Evolutionary conservation across 2,113 vertebrate genomes (phyloP).

Genomic region (Heteronetta atricapilla): DNA sequence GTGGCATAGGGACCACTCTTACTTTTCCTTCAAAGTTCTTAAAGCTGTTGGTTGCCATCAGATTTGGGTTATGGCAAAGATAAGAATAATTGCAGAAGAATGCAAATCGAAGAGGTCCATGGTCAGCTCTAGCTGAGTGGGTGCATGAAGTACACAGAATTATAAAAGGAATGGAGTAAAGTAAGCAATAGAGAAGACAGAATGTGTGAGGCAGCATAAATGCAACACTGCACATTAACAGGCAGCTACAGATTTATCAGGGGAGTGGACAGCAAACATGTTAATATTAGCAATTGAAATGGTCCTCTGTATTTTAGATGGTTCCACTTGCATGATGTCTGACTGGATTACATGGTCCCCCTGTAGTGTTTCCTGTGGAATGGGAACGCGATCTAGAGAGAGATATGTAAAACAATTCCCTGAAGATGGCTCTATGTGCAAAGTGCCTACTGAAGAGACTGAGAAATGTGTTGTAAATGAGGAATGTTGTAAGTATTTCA

Average conservation of each 20-base stretch:
- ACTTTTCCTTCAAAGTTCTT: background rate
- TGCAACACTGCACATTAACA: background rate
- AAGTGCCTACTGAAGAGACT: conserved; percentile 90
- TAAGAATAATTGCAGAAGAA: background rate
- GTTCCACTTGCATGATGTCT: conserved; percentile 97
- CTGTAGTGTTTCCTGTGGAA: conserved; percentile 90
- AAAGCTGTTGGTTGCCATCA: background rate
- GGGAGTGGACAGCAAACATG: background rate
- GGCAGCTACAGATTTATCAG: background rate
- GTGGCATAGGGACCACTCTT: background rate
- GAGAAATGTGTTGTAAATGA: conserved; percentile 94
- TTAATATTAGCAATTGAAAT: background rate
- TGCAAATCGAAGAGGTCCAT: background rate
- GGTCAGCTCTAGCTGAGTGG: background rate
- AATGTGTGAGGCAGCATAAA: background rate
- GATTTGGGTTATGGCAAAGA: background rate
- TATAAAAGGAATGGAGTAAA: background rate
- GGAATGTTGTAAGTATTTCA: conserved; percentile 89
- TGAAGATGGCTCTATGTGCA: conserved; percentile 93
- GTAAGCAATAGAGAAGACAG: background rate
- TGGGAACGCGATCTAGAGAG: conserved; percentile 90
- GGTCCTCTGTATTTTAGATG: conserved; percentile 78
- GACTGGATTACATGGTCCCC: conserved; percentile 99
- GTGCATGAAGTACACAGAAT: too few species aligned
- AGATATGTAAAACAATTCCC: conserved; percentile 97